Evolutionary conservation across 2,113 vertebrate species (phyloP).

Genomic region (Leucoraja erinaceus): DNA sequence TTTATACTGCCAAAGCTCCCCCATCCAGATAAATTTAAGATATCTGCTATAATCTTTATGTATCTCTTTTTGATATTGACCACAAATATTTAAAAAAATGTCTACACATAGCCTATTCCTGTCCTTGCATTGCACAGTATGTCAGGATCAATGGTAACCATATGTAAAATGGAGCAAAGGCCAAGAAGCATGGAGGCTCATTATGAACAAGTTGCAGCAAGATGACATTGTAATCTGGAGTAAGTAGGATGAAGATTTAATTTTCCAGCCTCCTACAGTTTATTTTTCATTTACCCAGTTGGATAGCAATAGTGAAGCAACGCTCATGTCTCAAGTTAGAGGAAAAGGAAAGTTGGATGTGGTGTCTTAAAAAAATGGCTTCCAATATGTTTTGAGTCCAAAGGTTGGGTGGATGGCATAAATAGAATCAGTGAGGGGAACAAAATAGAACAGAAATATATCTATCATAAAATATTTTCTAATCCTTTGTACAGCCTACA

Average conservation of each 20-base stretch:
- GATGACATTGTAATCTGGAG: not conserved
- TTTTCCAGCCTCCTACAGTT: not conserved
- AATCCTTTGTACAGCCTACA: no score
- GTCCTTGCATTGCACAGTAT: not conserved
- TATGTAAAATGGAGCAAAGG: not conserved
- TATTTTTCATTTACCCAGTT: not conserved
- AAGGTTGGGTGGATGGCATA: not conserved
- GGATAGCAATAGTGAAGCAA: not conserved
- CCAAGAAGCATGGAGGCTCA: not conserved
- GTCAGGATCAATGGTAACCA: not conserved
- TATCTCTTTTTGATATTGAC: not conserved
- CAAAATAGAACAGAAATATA: not conserved
- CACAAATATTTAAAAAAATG: no score
- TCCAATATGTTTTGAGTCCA: not conserved
- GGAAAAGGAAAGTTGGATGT: conserved; percentile 5
- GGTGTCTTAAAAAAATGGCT: not conserved
- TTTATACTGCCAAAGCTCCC: no score
- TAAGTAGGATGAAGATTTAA: not conserved
- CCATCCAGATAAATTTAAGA: no score
- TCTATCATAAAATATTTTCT: not conserved
- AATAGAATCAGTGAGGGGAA: not conserved
- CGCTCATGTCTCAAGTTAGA: not conserved
- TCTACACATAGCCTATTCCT: not conserved
- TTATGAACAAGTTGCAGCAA: no score
- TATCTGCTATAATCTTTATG: no score